A percentile compares a stretch with the other conserved stretches of the same genome.
Evolutionary conservation across 2,113 vertebrate species (phyloP).

Genomic region (Tragulus kanchil): DNA sequence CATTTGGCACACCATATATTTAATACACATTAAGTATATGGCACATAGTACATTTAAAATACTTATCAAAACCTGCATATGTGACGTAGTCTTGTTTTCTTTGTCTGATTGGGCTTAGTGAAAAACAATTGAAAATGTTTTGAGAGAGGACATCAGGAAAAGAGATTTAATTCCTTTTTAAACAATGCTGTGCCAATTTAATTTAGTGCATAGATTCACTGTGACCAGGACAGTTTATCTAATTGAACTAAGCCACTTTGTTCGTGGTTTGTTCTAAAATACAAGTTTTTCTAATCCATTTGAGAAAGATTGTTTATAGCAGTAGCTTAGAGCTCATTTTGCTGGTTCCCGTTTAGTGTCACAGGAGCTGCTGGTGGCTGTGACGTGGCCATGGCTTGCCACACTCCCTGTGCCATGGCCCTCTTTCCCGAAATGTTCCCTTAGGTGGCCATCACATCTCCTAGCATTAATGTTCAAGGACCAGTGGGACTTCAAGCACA

Average conservation of each 20-base stretch:
- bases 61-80: neutral
- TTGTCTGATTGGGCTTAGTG: conserved; percentile 43
- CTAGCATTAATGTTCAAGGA: neutral
- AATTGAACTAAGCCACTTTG: neutral
- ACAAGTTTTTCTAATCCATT: neutral
- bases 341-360: neutral
- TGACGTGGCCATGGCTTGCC: neutral
- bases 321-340: conserved; percentile 12
- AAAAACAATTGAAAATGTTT: conserved; percentile 55
- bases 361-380: neutral
- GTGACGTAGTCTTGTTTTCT: conserved; percentile 17
- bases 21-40: conserved; percentile 16
- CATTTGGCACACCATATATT: neutral
- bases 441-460: neutral
- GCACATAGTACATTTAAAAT: neutral
- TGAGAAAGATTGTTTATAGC: neutral
- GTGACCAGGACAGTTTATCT: neutral
- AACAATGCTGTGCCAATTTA: neutral
- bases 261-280: conserved; percentile 23
- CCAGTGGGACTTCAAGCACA: neutral
- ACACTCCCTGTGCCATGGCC: rapidly evolving
- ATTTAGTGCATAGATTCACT: conserved; percentile 7
- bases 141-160: conserved; percentile 17
- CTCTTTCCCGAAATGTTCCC: neutral
- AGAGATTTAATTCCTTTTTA: conserved; percentile 26